Percentiles rank a stretch among this genome's conserved stretches.
Evolutionary conservation across 2,113 vertebrate species (phyloP).

Genomic region (Eurypyga helias): DNA sequence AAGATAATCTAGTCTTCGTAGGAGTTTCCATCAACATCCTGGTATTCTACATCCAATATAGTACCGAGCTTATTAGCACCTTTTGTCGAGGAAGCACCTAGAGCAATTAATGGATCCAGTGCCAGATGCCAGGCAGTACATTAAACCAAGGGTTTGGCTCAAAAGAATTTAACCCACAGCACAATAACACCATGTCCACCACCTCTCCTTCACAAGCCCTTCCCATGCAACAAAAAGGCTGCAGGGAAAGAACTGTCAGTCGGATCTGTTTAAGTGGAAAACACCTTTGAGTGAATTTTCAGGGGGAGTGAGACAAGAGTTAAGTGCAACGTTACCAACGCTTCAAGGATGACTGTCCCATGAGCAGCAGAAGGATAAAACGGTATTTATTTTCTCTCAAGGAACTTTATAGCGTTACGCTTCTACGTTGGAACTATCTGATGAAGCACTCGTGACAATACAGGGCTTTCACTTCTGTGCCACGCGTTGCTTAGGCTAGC

Average conservation of each 20-base stretch:
- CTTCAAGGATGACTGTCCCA: not conserved
- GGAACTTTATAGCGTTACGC: not conserved
- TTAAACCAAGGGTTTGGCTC: not conserved
- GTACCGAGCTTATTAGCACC: not conserved
- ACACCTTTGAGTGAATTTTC: not conserved
- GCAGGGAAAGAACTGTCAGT: not conserved
- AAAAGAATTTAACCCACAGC: not conserved
- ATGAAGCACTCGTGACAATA: not conserved
- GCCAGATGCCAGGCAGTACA: not conserved
- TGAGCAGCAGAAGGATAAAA: not conserved
- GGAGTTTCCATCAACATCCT: not conserved
- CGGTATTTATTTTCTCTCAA: not conserved
- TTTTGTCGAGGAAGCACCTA: not conserved
- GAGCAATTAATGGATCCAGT: not conserved
- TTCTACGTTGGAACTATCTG: not conserved
- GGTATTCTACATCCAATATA: not conserved
- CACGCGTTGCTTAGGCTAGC: not conserved
- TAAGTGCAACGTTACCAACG: not conserved
- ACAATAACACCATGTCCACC: fast-evolving
- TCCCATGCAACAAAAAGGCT: not conserved
- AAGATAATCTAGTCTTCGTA: not conserved
- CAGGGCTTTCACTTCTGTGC: not conserved
- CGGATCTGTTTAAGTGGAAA: not conserved
- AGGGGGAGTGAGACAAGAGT: not conserved
- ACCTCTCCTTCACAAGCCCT: not conserved